Evolutionary conservation across 2,113 vertebrate species (phyloP).

Genomic region (Phoenicopterus ruber): DNA sequence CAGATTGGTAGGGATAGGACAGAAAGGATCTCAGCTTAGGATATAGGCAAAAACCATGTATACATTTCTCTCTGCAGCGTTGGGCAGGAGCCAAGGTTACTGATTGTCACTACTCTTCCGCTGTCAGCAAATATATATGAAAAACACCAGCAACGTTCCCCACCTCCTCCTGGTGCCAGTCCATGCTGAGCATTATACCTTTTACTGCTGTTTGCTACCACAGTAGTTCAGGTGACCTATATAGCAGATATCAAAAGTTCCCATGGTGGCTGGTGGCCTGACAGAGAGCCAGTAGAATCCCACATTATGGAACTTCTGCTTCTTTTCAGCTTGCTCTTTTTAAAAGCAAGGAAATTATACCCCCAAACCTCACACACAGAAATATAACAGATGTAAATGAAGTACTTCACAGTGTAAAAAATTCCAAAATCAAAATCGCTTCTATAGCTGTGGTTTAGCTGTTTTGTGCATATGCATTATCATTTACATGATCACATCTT

Average conservation of each 20-base stretch:
- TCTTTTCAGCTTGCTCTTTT: background rate
- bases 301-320: background rate
- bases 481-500: slow-evolving; percentile 39
- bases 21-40: background rate
- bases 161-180: background rate
- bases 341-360: slow-evolving; percentile 11
- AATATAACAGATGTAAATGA: slow-evolving; percentile 25
- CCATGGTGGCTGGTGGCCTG: background rate
- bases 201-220: background rate
- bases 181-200: background rate
- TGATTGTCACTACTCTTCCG: background rate
- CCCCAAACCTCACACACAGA: background rate
- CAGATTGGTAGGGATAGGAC: background rate
- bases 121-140: background rate
- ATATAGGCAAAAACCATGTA: background rate
- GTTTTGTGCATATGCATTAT: background rate
- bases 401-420: slow-evolving; percentile 10
- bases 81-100: background rate
- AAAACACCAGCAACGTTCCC: background rate
- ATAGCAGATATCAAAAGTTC: background rate
- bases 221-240: background rate
- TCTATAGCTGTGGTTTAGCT: slow-evolving; percentile 29
- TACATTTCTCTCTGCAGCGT: background rate
- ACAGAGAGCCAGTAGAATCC: background rate
- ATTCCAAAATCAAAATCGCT: background rate